phyloP scores from a whole-genome alignment of 2,113 vertebrate genomes.

The Ploceus nigricollis region DNA sequence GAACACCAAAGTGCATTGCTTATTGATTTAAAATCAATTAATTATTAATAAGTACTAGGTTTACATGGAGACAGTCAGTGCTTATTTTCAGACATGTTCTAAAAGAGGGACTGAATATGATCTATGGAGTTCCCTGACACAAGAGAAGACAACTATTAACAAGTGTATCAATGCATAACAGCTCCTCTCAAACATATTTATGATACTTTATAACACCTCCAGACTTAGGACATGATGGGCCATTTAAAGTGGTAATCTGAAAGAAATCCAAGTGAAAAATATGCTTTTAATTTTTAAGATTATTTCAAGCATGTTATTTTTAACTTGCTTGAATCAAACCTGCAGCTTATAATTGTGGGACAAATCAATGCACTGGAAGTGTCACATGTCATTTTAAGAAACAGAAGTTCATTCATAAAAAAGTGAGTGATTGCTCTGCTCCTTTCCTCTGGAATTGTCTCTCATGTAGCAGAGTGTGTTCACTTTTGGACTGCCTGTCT shows the following conservation, averaged over 20 bases:
- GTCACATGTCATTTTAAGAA: background rate
- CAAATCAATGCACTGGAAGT: background rate
- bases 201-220: background rate
- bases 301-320: background rate
- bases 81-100: background rate
- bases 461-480: background rate
- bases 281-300: background rate
- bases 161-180: background rate
- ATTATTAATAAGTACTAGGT: background rate
- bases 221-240: background rate
- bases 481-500: background rate
- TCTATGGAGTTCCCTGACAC: background rate
- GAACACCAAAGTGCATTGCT: background rate
- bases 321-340: background rate
- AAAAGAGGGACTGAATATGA: background rate
- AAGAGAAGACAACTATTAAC: background rate
- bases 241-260: background rate
- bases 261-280: background rate
- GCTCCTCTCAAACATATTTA: background rate
- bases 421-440: background rate
- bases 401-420: background rate
- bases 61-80: background rate
- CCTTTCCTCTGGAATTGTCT: background rate
- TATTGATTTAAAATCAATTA: background rate
- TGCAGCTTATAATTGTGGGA: background rate